These are phyloP conservation scores for Maniola jurtina DNA, from an alignment of 1,140 invertebrate species.

Conservation along the genomic window DNA sequence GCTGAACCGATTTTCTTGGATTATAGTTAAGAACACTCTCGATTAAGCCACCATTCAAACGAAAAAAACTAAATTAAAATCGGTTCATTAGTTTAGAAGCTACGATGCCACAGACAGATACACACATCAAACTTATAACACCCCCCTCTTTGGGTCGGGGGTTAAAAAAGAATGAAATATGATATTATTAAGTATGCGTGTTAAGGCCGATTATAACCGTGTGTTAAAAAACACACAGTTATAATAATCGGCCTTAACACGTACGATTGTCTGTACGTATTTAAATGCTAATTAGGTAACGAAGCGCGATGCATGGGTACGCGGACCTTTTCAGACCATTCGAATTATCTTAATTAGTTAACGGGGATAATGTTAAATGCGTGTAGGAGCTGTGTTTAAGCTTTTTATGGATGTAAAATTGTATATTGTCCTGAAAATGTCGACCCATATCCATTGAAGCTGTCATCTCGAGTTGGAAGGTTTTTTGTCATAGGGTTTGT, in stretches of 20 bases:
- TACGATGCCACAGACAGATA: no score
- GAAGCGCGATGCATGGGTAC: not conserved
- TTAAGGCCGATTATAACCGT: not conserved
- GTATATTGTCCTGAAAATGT: not conserved
- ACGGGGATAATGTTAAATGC: not conserved
- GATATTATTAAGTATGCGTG: no score
- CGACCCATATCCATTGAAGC: not conserved
- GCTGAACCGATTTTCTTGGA: no score
- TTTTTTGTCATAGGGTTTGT: not conserved
- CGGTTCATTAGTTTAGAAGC: no score
- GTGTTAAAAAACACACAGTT: not conserved
- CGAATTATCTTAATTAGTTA: slow-evolving; percentile 3
- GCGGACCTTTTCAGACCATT: not conserved
- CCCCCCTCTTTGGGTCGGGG: no score
- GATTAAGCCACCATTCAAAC: no score
- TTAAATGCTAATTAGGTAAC: slow-evolving; percentile 1
- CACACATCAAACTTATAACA: no score
- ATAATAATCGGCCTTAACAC: not conserved
- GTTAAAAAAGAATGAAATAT: no score
- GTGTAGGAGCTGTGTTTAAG: not conserved
- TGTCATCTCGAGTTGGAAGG: not conserved
- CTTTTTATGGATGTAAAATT: not conserved
- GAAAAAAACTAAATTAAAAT: no score
- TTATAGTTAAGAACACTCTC: no score
- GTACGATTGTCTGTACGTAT: not conserved